Conservation (phyloP, 1,140 invertebrate species). For the Leptinotarsa lineolata region DNA sequence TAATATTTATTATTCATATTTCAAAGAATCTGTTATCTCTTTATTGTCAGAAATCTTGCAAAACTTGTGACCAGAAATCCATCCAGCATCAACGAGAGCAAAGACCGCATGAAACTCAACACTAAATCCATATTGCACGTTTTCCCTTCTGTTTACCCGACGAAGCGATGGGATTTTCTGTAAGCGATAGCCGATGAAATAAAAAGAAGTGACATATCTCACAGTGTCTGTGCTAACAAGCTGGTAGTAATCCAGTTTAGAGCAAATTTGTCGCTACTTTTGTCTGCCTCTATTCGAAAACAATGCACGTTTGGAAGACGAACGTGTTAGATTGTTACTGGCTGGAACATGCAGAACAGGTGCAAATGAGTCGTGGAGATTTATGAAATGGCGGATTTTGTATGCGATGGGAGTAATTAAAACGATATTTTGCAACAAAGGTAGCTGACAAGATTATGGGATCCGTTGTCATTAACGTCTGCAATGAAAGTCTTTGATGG, state of each 20-base stretch:
- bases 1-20: too few relatives aligned
- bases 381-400: not conserved
- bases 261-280: conserved; percentile 30
- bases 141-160: not conserved
- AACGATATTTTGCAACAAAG: too few relatives aligned
- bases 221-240: conserved; percentile 28
- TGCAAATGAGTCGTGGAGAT: conserved; percentile 1
- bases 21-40: too few relatives aligned
- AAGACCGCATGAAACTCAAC: not conserved
- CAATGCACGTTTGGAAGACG: conserved; percentile 25
- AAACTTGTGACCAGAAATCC: too few relatives aligned
- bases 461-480: too few relatives aligned
- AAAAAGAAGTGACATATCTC: conserved; percentile 1
- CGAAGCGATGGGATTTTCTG: conserved; percentile 4
- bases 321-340: conserved; percentile 25
- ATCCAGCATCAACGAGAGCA: not conserved
- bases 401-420: not conserved
- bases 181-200: conserved; percentile 16
- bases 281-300: conserved; percentile 25
- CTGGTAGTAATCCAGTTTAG: conserved; percentile 23
- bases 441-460: too few relatives aligned
- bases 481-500: too few relatives aligned
- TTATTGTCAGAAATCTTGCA: too few relatives aligned
- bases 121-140: not conserved
- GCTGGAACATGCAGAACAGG: conserved; percentile 11